These are phyloP conservation scores for Chrysolina haemoptera DNA, from an alignment of 2,888 invertebrate species.

Conservation along the genomic window DNA sequence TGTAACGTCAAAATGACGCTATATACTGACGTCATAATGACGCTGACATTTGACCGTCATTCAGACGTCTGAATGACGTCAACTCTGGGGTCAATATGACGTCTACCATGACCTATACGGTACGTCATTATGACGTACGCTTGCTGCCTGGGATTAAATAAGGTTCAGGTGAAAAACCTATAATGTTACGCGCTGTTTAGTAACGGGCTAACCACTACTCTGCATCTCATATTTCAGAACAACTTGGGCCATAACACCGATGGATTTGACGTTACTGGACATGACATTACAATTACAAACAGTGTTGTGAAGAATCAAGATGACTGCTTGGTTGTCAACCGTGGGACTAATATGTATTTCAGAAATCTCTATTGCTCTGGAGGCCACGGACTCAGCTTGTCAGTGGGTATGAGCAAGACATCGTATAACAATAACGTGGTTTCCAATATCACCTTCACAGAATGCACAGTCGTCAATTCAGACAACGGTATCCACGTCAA, in stretches of 20 bases:
- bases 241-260: conserved; percentile 48
- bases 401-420: conserved; percentile 44
- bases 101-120: too few relatives aligned
- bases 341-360: conserved; percentile 40
- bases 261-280: conserved; percentile 45
- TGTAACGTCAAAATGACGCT: too few relatives aligned
- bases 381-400: conserved; percentile 49
- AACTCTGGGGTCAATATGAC: too few relatives aligned
- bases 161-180: too few relatives aligned
- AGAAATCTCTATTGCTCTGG: conserved; percentile 43
- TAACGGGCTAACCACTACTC: too few relatives aligned
- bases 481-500: conserved; percentile 49
- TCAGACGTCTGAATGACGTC: too few relatives aligned
- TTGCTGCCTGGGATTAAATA: too few relatives aligned
- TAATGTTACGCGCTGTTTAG: too few relatives aligned
- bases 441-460: conserved; percentile 37
- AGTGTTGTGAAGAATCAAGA: conserved; percentile 48
- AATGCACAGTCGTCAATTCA: conserved; percentile 38
- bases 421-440: conserved; percentile 38
- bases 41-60: too few relatives aligned
- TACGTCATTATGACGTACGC: too few relatives aligned
- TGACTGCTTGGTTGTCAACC: conserved; percentile 49
- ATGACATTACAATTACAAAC: conserved; percentile 33
- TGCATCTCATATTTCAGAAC: conserved; percentile 1
- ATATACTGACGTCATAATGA: too few relatives aligned